Conservation (phyloP, 2,888 invertebrate species). For the Lithophane leautieri region DNA sequence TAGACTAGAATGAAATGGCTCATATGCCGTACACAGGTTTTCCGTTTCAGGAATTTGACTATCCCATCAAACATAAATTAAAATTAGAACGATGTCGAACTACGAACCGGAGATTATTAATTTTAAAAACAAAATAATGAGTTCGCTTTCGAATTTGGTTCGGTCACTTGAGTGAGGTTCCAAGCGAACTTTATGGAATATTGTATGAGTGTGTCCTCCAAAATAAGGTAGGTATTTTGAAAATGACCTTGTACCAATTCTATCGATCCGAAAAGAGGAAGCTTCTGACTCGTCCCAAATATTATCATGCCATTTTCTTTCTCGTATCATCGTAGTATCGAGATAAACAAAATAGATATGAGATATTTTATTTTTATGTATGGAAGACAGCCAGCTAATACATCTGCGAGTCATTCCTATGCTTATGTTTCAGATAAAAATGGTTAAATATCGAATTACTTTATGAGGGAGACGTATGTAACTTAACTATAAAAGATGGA, state of each 20-base stretch:
- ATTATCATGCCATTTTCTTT: slow-evolving; percentile 20
- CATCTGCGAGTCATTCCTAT: slow-evolving; percentile 44
- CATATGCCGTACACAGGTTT: no score
- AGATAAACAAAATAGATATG: slow-evolving; percentile 46
- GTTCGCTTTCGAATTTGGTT: background rate
- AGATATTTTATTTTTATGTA: slow-evolving; percentile 50
- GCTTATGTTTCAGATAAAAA: slow-evolving; percentile 50
- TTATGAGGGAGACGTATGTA: slow-evolving; percentile 10
- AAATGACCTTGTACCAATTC: slow-evolving; percentile 29
- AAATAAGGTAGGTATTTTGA: background rate
- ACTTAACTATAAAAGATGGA: slow-evolving; percentile 1
- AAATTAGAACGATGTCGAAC: no score
- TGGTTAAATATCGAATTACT: slow-evolving; percentile 37
- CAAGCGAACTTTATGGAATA: background rate
- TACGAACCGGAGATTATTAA: no score
- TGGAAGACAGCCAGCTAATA: slow-evolving; percentile 52
- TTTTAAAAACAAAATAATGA: no score
- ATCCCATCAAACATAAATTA: no score
- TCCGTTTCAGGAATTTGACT: no score
- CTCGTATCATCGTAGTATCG: slow-evolving; percentile 23
- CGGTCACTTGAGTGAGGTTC: background rate
- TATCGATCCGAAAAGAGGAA: slow-evolving; percentile 4
- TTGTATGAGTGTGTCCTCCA: background rate
- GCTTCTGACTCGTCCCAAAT: slow-evolving; percentile 17
- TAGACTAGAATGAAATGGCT: no score